Evolutionary conservation across 2,797 vertebrate genomes (phyloP).

Genomic region (Enteromius viviparus): DNA sequence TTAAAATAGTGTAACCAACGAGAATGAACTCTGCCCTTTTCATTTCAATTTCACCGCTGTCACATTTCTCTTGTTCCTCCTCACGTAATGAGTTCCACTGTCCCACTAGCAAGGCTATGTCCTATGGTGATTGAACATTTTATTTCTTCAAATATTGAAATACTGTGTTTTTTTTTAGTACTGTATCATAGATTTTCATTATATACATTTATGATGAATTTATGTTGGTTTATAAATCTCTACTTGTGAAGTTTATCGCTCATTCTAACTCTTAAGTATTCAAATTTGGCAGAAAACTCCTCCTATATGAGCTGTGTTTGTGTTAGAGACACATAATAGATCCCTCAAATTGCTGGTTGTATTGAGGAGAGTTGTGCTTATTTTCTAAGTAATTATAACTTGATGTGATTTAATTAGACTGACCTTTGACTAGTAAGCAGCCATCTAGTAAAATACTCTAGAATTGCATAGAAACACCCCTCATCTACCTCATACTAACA

Average conservation of each 20-base stretch:
- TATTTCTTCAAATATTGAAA: neutral
- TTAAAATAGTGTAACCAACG: constrained; percentile 21
- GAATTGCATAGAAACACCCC: neutral
- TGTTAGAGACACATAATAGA: neutral
- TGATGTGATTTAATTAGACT: neutral
- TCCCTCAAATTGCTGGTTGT: neutral
- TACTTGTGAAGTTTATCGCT: neutral
- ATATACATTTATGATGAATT: neutral
- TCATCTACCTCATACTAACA: too few species aligned
- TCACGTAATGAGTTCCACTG: neutral
- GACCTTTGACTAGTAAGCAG: neutral
- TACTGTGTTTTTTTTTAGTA: neutral
- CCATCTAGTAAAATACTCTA: neutral
- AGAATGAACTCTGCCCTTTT: constrained; percentile 3
- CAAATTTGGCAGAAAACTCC: neutral
- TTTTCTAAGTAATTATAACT: neutral
- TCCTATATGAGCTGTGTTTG: neutral
- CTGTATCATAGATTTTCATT: neutral
- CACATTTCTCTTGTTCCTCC: neutral
- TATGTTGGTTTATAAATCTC: neutral
- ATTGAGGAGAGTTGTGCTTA: neutral
- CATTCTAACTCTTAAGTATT: neutral
- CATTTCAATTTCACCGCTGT: constrained; percentile 31
- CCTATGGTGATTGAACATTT: neutral
- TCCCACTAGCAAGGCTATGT: neutral